Conservation (phyloP, 1,140 invertebrate genomes). For the Ostrea edulis region DNA sequence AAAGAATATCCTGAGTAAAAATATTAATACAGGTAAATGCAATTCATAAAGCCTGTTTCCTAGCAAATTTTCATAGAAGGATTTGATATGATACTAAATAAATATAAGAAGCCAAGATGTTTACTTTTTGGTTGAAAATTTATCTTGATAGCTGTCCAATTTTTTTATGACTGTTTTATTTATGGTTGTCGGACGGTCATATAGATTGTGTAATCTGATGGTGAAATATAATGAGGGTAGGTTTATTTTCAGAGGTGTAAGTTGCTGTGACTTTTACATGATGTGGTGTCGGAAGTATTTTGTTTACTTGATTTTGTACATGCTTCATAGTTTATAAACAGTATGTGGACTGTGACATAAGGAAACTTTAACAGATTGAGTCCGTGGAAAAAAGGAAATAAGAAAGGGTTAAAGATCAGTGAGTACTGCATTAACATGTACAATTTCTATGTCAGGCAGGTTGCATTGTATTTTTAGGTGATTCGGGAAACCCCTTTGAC, state of each 20-base stretch:
- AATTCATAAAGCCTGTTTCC: slow-evolving; percentile 9
- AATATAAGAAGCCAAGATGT: background rate
- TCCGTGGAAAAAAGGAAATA: background rate
- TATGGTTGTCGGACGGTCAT: background rate
- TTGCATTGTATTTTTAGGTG: background rate
- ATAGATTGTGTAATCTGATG: background rate
- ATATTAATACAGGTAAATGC: background rate
- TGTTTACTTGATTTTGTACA: background rate
- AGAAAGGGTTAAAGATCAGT: background rate
- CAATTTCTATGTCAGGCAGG: background rate
- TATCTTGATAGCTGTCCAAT: background rate
- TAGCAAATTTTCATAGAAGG: background rate
- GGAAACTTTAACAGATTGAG: background rate
- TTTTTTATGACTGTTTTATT: background rate
- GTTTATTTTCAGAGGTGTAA: background rate
- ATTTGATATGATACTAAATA: background rate
- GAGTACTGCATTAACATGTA: background rate
- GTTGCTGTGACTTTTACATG: background rate
- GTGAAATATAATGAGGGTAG: background rate
- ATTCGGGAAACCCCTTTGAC: too few relatives aligned
- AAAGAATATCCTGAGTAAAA: background rate
- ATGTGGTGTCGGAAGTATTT: background rate
- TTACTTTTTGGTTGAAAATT: background rate
- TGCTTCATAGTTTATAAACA: background rate
- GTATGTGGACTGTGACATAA: slow-evolving; percentile 11